Conservation (phyloP, 2,888 invertebrate species). For the Ophonus ardosiacus region DNA sequence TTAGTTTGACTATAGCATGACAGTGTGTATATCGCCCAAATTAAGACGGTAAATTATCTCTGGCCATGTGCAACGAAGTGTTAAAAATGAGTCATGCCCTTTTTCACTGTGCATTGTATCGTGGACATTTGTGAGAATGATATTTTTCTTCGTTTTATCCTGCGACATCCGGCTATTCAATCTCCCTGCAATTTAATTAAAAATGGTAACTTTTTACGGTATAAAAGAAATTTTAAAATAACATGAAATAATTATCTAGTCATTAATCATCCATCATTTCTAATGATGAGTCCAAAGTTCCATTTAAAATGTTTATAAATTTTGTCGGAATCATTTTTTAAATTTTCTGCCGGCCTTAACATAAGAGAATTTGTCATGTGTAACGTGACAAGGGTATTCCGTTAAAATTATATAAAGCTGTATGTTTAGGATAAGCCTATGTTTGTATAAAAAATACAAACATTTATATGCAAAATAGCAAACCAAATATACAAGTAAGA, state of each 20-base stretch:
- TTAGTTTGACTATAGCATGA: not conserved
- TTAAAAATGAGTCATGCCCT: slow-evolving; percentile 60
- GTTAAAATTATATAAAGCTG: slow-evolving; percentile 27
- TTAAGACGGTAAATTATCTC: slow-evolving; percentile 40
- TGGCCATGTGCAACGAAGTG: slow-evolving; percentile 38
- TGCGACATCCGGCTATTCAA: slow-evolving; percentile 47
- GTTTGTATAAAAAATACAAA: slow-evolving; percentile 23
- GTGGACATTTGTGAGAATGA: slow-evolving; percentile 41
- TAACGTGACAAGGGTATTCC: slow-evolving; percentile 18
- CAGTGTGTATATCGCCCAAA: slow-evolving; percentile 31
- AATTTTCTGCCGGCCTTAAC: slow-evolving; percentile 8
- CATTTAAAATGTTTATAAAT: not conserved
- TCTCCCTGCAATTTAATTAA: slow-evolving; percentile 36
- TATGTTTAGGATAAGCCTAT: slow-evolving; percentile 28
- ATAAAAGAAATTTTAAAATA: not conserved
- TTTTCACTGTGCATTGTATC: slow-evolving; percentile 41
- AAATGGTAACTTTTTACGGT: not conserved
- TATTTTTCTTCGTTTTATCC: slow-evolving; percentile 37
- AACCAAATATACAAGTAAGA: not conserved
- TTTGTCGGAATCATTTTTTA: slow-evolving; percentile 3
- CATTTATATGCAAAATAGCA: slow-evolving; percentile 18
- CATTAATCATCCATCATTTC: slow-evolving; percentile 1
- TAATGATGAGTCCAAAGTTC: slow-evolving; percentile 1
- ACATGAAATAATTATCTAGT: slow-evolving; percentile 1
- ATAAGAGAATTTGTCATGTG: slow-evolving; percentile 37